phyloP scores from a whole-genome alignment of 1,140 invertebrate genomes.

The Aphis craccivora region DNA sequence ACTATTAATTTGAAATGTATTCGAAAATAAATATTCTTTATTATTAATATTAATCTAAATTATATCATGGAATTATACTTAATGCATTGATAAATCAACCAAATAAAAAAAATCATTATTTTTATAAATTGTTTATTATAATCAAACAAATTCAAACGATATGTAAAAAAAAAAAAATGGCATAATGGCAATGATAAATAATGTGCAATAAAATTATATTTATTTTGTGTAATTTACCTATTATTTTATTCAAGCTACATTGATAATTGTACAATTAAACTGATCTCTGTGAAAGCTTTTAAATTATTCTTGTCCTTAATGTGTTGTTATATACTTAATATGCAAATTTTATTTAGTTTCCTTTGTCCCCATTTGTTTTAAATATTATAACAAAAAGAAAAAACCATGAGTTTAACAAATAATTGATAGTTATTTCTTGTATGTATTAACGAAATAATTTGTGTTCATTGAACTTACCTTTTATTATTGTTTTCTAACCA shows the following conservation, averaged over 20 bases:
- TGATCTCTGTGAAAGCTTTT: background rate
- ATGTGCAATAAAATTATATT: slow-evolving; percentile 25
- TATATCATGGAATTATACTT: background rate
- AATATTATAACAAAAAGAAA: background rate
- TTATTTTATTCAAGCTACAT: background rate
- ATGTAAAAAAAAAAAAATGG: too few species aligned
- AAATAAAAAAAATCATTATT: background rate
- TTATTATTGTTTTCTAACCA: background rate
- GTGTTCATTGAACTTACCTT: background rate
- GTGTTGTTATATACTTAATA: background rate
- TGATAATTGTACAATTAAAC: background rate
- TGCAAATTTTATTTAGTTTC: background rate
- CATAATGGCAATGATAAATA: background rate
- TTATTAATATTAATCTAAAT: background rate
- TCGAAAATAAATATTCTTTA: background rate
- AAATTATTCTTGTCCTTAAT: background rate
- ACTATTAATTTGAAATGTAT: background rate
- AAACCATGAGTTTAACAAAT: background rate
- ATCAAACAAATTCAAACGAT: background rate
- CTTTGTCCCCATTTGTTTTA: background rate
- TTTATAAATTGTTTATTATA: background rate
- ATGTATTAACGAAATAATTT: background rate
- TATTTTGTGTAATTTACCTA: background rate
- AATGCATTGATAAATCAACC: background rate
- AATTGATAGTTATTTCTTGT: background rate